Evolutionary conservation across 2,888 invertebrate genomes (phyloP).

Genomic region (Caenorhabditis sp.): DNA sequence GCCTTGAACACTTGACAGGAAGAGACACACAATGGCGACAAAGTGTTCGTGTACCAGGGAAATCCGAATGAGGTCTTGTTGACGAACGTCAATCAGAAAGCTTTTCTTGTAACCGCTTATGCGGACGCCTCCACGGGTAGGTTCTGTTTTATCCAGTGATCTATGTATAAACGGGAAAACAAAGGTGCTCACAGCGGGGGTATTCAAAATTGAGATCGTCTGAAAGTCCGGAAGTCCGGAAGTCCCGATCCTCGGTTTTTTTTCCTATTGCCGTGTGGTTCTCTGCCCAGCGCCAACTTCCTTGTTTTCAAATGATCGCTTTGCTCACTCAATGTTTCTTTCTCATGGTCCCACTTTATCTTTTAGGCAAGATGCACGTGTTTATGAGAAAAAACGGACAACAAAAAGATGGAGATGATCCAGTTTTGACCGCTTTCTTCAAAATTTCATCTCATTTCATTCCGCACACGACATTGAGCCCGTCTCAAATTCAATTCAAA

Average conservation of each 20-base stretch:
- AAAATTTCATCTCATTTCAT: conserved; percentile 37
- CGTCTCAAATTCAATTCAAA: conserved; percentile 40
- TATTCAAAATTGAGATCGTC: too few species aligned
- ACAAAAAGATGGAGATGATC: background rate
- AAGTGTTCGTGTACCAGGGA: conserved; percentile 65
- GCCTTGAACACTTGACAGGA: conserved; percentile 37
- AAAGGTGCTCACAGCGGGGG: background rate
- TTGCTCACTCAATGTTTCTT: too few species aligned
- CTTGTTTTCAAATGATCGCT: too few species aligned
- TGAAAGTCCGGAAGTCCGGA: too few species aligned
- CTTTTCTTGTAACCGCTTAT: conserved; percentile 62
- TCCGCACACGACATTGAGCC: conserved; percentile 31
- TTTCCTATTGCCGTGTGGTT: background rate
- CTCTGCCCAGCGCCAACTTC: background rate
- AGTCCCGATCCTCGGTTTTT: too few species aligned
- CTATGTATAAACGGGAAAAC: background rate
- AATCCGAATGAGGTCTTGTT: conserved; percentile 60
- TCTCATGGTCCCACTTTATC: too few species aligned
- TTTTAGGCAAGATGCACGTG: too few species aligned
- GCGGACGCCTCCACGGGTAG: conserved; percentile 60
- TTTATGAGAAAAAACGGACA: too few species aligned
- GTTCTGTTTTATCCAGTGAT: background rate
- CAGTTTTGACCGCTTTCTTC: background rate
- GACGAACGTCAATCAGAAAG: conserved; percentile 55
- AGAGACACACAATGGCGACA: conserved; percentile 51